A percentile compares a stretch with the other conserved stretches of the same genome.
phyloP scores from a whole-genome alignment of 1,140 invertebrate species.

The Platyura marginata region DNA sequence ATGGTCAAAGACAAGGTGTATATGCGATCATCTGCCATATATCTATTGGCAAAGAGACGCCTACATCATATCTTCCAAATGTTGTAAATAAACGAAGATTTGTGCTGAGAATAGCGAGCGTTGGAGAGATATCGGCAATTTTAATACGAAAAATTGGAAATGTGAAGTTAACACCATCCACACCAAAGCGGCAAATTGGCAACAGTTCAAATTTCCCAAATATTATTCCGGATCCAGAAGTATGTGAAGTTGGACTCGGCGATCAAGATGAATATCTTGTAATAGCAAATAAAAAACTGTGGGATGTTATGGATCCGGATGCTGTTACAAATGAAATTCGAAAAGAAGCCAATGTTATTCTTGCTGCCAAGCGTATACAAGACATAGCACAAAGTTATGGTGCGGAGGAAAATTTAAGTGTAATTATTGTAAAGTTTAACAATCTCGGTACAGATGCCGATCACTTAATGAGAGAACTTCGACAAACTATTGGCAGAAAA shows the following conservation, averaged over 20 bases:
- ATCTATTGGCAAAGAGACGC: constrained; percentile 26
- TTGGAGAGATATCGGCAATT: constrained; percentile 51
- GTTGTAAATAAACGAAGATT: constrained; percentile 27
- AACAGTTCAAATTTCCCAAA: constrained; percentile 42
- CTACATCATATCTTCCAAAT: constrained; percentile 25
- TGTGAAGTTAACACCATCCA: constrained; percentile 31
- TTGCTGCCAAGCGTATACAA: constrained; percentile 62
- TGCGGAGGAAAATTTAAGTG: constrained; percentile 58
- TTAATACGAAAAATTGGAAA: constrained; percentile 43
- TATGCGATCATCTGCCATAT: constrained; percentile 56
- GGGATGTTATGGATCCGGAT: constrained; percentile 54
- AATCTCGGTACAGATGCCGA: constrained; percentile 44
- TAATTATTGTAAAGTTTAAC: constrained; percentile 53
- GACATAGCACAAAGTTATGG: constrained; percentile 68
- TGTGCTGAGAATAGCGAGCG: constrained; percentile 46
- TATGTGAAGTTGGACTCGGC: constrained; percentile 51
- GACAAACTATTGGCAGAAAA: constrained; percentile 44
- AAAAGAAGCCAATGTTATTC: constrained; percentile 49
- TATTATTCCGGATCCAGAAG: constrained; percentile 50
- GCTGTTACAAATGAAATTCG: constrained; percentile 56
- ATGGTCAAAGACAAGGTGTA: constrained; percentile 45
- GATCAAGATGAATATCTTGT: constrained; percentile 68
- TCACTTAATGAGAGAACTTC: constrained; percentile 52
- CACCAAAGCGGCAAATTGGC: constrained; percentile 35
- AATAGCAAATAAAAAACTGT: constrained; percentile 56